Base-by-base conservation (phyloP, 2,888 invertebrate genomes). In the Balanococcus diminutus region DNA sequence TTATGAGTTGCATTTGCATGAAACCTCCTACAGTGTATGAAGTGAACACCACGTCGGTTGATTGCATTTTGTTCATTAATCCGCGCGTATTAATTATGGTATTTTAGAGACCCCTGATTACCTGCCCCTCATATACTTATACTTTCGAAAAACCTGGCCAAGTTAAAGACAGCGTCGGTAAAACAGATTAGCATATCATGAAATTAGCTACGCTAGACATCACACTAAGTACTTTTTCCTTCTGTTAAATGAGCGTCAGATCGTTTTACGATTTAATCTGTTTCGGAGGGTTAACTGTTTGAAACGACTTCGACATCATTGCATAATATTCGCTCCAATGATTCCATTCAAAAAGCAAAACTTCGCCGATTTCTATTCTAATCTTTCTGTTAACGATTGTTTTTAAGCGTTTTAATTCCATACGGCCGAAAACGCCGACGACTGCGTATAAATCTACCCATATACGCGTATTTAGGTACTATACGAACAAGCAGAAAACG, bases 371-470 rank as follows among this genome's bases (percentile, higher is more conserved):
- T 82, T 82, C 82, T 31, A 82, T 46, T 51, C 56, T 82, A 82
- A 82, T 82, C 82, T 82, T 82, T 46, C 31, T 82, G 46, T 82
- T 82, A 82, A 82, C 82, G 82, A 82, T 82, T 82, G 82, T 82
- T 82, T 82, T 51, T 82, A 46, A 31, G n/a, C 51, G 51, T 82
- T 82, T 82, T 82, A 82, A 82, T 42, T 82, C 82, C n/a, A 36
- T 75, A 51, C n/a, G 51, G 51, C 51, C 19, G 19, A 19, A 4
- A 4, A 8, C 36, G 36, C 19, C 4, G 51, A 19, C 19, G 4
- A 19, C 51, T 51, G 42, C 8, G 8, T 36, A 36, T 36, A 36
- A n/a, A n/a, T n/a, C n/a, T n/a, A n/a, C n/a, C n/a, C n/a, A n/a
- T n/a, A n/a, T n/a, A n/a, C n/a, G n/a, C n/a, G 36, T 36, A 14